A percentile compares a stretch with the other conserved stretches of the same genome.
These are phyloP conservation scores for Myoxocephalus aenaeus DNA, from an alignment of 2,797 vertebrate species.

Conservation along the genomic window DNA sequence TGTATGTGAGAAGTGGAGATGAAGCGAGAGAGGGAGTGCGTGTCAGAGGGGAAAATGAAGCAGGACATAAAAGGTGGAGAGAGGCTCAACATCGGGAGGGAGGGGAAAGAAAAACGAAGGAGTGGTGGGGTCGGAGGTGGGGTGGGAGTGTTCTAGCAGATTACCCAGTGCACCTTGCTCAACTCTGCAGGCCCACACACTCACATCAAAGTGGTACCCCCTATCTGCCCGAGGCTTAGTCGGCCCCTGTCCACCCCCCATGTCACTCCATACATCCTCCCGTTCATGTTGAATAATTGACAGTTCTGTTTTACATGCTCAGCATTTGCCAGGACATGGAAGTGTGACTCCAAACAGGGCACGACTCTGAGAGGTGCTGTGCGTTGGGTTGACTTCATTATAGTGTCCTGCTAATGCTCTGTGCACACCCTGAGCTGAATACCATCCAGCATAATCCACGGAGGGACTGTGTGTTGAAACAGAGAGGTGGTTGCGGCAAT, in stretches of 20 bases:
- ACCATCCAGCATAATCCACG: slow-evolving; percentile 60
- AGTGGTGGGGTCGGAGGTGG: slow-evolving; percentile 45
- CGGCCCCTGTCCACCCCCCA: slow-evolving; percentile 82
- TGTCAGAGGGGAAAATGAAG: slow-evolving; percentile 59
- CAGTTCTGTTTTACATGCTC: slow-evolving; percentile 87
- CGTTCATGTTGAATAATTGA: slow-evolving; percentile 86
- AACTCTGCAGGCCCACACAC: slow-evolving; percentile 84
- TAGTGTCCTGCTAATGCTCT: slow-evolving; percentile 67
- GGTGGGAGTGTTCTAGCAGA: slow-evolving; percentile 63
- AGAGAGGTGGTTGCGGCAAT: slow-evolving; percentile 52
- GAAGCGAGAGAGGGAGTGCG: slow-evolving; percentile 34
- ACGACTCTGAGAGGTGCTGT: slow-evolving; percentile 77
- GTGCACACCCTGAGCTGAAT: slow-evolving; percentile 65
- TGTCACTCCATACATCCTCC: slow-evolving; percentile 85
- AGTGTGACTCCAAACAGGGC: slow-evolving; percentile 84
- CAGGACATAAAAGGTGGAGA: slow-evolving; percentile 68
- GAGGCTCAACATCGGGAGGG: slow-evolving; percentile 54
- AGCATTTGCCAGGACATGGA: slow-evolving; percentile 84
- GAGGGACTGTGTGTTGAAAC: slow-evolving; percentile 58
- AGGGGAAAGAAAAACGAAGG: slow-evolving; percentile 51
- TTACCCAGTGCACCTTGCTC: slow-evolving; percentile 82
- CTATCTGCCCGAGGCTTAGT: slow-evolving; percentile 84
- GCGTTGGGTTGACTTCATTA: slow-evolving; percentile 79
- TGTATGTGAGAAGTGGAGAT: slow-evolving; percentile 63
- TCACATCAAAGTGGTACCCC: slow-evolving; percentile 83